Evolutionary conservation across 2,888 invertebrate species (phyloP), one percentile per base, ranked within the genome.

Genomic region (Amphipoea oculea): DNA sequence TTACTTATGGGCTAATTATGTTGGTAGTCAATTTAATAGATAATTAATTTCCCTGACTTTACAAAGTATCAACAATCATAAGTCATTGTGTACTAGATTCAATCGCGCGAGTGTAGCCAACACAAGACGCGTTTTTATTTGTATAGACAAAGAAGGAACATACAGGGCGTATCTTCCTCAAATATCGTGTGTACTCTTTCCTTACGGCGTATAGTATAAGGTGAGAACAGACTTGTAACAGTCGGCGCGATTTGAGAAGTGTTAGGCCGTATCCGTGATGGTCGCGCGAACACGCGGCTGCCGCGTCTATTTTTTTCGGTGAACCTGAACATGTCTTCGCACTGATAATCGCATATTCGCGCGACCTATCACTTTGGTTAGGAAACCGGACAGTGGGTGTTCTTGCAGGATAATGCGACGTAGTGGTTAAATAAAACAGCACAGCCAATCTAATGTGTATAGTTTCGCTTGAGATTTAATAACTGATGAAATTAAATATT

Each of bases 151-250:
- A 51, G 48, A 73, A 82, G 66, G 67, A 84, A 70, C 51, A 67
- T 83, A 63, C 81, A 83, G 85, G 82, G 82, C 83, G 85, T 82
- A 82, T 82, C 81, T 84, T 82, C 81, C 85, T 85, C 63, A 36
- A 84, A 67, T 81, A 57, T 48, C 54, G 63, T 82, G 54, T 73
- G 12, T 0, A 73, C 82, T 70, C 81, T 82, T 82, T 82, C 85
- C 82, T 83, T 85, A 81, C 85, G 82, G 42, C 62, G n/a, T 48
- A 20, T 66, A 72, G 42, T 51, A 14, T 81, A 51, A 65, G 63
- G 23, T 17, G 36, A 48, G 3, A 54, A 40, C 12, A 60, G 7
- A 42, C 14, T 72, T 57, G 40, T 83, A 42, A 78, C n/a, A 14
- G 3, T 23, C 4, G 57, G 20, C 29, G 78, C 65, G 60, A 65